Conservation (phyloP, 2,888 invertebrate species). For the Leucoma salicis region DNA sequence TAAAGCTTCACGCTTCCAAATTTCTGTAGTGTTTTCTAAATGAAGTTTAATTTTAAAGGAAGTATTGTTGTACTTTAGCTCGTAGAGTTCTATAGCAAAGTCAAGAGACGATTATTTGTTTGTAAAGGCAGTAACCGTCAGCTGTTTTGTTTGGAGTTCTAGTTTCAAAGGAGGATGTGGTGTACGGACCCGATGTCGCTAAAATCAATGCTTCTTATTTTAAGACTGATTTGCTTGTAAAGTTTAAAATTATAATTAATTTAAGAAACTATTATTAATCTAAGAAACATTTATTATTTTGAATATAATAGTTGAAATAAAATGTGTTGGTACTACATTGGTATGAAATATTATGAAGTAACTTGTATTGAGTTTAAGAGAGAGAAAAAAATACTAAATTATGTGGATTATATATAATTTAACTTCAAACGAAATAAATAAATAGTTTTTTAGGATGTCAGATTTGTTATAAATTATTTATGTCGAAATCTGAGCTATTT, state of each 20-base stretch:
- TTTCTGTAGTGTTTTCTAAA: too few relatives aligned
- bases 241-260: background rate
- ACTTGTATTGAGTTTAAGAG: too few relatives aligned
- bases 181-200: slow-evolving; percentile 16
- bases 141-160: slow-evolving; percentile 45
- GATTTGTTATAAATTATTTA: background rate
- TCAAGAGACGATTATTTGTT: slow-evolving; percentile 37
- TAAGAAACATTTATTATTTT: too few relatives aligned
- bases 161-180: slow-evolving; percentile 31
- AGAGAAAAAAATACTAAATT: too few relatives aligned
- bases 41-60: too few relatives aligned
- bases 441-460: background rate
- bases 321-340: too few relatives aligned
- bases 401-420: too few relatives aligned
- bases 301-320: too few relatives aligned
- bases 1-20: too few relatives aligned
- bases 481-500: slow-evolving; percentile 25
- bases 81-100: slow-evolving; percentile 6
- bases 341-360: too few relatives aligned
- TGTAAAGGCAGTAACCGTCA: slow-evolving; percentile 44
- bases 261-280: background rate
- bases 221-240: background rate
- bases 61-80: slow-evolving; percentile 13
- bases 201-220: slow-evolving; percentile 15
- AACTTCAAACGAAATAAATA: background rate